phyloP scores from a whole-genome alignment of 2,888 invertebrate species.

The Cantharis lateralis region DNA sequence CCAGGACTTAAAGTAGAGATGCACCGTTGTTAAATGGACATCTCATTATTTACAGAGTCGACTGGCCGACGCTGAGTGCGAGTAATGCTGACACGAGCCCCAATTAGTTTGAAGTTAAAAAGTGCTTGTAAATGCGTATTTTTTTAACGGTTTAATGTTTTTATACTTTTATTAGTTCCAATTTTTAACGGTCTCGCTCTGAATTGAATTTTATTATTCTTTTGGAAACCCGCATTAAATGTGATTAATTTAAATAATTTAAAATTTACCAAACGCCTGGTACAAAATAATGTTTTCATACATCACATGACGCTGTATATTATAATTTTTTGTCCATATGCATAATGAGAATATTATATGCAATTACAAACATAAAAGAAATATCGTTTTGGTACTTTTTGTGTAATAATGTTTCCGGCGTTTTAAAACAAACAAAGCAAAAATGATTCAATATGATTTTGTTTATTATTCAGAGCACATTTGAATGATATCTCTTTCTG shows the following conservation, averaged over 20 bases:
- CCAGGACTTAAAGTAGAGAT: conserved; percentile 39
- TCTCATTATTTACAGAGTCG: conserved; percentile 45
- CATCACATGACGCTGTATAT: background rate
- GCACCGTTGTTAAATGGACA: conserved; percentile 46
- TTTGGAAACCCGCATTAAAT: background rate
- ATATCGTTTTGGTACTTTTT: conserved; percentile 17
- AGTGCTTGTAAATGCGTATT: conserved; percentile 40
- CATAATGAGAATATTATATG: conserved; percentile 5
- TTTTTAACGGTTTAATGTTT: conserved; percentile 35
- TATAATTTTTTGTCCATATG: background rate
- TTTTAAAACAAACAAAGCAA: conserved; percentile 23
- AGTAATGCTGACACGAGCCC: conserved; percentile 44
- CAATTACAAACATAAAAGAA: conserved; percentile 5
- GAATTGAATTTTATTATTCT: conserved; percentile 17
- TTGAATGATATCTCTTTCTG: conserved; percentile 31
- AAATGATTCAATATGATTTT: conserved; percentile 25
- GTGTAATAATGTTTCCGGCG: conserved; percentile 20
- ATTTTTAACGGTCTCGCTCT: conserved; percentile 22
- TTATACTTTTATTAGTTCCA: conserved; percentile 36
- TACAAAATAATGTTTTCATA: background rate
- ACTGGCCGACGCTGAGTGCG: conserved; percentile 43
- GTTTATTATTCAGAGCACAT: conserved; percentile 29
- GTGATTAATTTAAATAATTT: background rate
- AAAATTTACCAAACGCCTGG: background rate
- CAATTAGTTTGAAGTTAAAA: conserved; percentile 46